phyloP scores from a whole-genome alignment of 1,140 invertebrate species.

The Hermatobates lingyangjiaoensis region DNA sequence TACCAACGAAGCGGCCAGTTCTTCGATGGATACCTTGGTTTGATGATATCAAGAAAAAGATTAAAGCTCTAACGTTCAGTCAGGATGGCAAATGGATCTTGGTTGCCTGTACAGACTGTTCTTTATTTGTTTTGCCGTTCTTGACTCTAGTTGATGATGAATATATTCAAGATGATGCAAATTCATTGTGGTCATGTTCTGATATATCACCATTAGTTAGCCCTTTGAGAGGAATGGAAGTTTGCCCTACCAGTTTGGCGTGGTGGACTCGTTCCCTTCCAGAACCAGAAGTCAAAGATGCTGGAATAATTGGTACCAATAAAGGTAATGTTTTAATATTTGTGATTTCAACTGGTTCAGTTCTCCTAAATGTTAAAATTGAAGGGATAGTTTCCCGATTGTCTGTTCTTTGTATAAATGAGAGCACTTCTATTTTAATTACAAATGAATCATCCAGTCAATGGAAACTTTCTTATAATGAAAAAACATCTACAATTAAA shows the following conservation, averaged over 20 bases:
- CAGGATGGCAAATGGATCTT: conserved; percentile 9
- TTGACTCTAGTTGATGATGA: conserved; percentile 2
- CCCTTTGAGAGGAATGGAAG: background rate
- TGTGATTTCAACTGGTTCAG: background rate
- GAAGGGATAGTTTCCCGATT: background rate
- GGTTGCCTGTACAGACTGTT: conserved; percentile 7
- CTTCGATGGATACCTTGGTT: conserved; percentile 15
- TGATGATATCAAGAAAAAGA: conserved; percentile 13
- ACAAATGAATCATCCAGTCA: background rate
- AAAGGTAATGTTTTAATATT: conserved; percentile 3
- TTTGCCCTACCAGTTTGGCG: conserved; percentile 6
- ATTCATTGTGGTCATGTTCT: background rate
- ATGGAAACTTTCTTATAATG: background rate
- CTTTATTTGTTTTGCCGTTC: conserved; percentile 8
- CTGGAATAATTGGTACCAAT: conserved; percentile 1
- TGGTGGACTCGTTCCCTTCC: conserved; percentile 4
- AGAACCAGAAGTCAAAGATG: background rate
- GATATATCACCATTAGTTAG: conserved; percentile 1
- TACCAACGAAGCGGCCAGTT: background rate
- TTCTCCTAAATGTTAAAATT: conserved; percentile 3
- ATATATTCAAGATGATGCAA: background rate
- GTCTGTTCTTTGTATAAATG: background rate
- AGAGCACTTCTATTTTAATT: background rate
- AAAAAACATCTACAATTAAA: background rate
- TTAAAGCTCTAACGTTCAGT: conserved; percentile 11